Evolutionary conservation across 2,888 invertebrate species (phyloP), one percentile per base, ranked within the genome.

Genomic region (Atrina japonica): DNA sequence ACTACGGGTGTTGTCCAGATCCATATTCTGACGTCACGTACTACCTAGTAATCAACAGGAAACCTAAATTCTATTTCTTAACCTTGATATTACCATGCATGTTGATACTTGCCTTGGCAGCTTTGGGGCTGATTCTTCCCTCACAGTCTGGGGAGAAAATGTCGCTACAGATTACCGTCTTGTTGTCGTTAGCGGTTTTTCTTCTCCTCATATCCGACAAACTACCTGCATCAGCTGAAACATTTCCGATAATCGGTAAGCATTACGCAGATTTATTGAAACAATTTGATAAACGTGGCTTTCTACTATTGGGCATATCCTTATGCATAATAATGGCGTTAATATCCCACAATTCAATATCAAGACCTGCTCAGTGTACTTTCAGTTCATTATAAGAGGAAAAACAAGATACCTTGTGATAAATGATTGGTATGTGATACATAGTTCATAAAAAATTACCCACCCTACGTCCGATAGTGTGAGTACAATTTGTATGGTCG

Each of bases 91-190:
- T 83, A 60, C 86, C 86, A 3, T 83, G 83, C 45, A 70, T 84
- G 1, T 60, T 86, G 29, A 78, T 86, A 14, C 83, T 80, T 47
- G 56, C 71, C 16, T 73, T 81, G 21, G 61, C 76, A 5, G 50
- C 77, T 16, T 72, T 85, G 47, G 81, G 81, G 5, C 86, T 86
- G 60, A 68, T 82, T 29, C 70, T 86, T 45, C 86, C 86, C 0
- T 81, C 83, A 0, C 84, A 86, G 55, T 80, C 83, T 7, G 86
- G 86, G 9, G 86, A 86, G 66, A 86, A 86, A 66, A 79, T 86
- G 6, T 83, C 82, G 0, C 75, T 86, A 40, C 81, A 81, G 47
- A 81, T 86, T 29, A 86, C 86, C 1, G 83, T 85, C 3, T 66
- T 86, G 49, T 73, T 86, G 45, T 83, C 86, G 2, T 80, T 86